A percentile compares a stretch with the other conserved stretches of the same genome.
Conservation (phyloP, 2,888 invertebrate species). For the Pecten maximus region DNA sequence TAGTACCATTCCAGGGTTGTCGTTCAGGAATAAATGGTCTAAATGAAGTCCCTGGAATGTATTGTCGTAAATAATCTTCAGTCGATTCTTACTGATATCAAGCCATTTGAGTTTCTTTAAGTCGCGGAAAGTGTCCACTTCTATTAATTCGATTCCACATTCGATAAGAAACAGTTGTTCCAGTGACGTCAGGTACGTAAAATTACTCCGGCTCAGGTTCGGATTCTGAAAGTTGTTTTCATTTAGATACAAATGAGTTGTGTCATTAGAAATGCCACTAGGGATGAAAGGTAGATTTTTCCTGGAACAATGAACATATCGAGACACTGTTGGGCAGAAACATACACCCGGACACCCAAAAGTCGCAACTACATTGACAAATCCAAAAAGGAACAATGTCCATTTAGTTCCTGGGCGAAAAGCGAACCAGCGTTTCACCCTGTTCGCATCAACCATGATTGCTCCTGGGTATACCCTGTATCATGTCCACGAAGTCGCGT, state of each 20-base stretch:
- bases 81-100: slow-evolving; percentile 80
- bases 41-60: slow-evolving; percentile 79
- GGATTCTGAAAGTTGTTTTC: slow-evolving; percentile 77
- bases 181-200: slow-evolving; percentile 73
- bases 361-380: slow-evolving; percentile 46
- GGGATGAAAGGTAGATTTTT: slow-evolving; percentile 77
- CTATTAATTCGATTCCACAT: slow-evolving; percentile 79
- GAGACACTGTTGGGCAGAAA: slow-evolving; percentile 78
- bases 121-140: slow-evolving; percentile 79
- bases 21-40: slow-evolving; percentile 80
- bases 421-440: slow-evolving; percentile 20
- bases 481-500: slow-evolving; percentile 27
- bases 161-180: slow-evolving; percentile 80
- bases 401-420: slow-evolving; percentile 7
- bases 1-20: slow-evolving; percentile 77
- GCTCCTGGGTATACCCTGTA: not conserved
- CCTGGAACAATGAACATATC: slow-evolving; percentile 79
- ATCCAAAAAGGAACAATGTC: slow-evolving; percentile 52
- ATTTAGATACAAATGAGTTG: slow-evolving; percentile 79
- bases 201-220: slow-evolving; percentile 75
- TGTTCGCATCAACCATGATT: slow-evolving; percentile 18
- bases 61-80: slow-evolving; percentile 76
- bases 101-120: slow-evolving; percentile 78
- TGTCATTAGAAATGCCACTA: slow-evolving; percentile 75
- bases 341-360: slow-evolving; percentile 77